These are phyloP conservation scores for Saccopteryx leptura DNA, from an alignment of 2,113 vertebrate genomes.

Conservation along the genomic window DNA sequence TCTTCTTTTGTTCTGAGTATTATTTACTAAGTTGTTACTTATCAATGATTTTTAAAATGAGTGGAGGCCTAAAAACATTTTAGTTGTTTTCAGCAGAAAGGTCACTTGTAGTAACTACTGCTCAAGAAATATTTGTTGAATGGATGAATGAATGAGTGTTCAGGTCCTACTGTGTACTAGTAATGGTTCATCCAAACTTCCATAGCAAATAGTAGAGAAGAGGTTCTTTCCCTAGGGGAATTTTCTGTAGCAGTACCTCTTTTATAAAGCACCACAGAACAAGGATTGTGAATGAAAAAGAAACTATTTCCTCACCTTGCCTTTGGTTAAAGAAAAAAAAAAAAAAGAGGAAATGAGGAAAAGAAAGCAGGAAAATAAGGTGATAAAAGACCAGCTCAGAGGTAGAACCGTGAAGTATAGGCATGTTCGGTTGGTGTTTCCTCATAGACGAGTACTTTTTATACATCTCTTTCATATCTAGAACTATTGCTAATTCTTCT, in stretches of 20 bases:
- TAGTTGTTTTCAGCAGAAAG: neutral
- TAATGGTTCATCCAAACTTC: neutral
- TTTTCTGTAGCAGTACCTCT: neutral
- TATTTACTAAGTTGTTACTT: neutral
- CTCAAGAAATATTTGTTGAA: slow-evolving; percentile 10
- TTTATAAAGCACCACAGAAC: neutral
- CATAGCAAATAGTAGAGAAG: neutral
- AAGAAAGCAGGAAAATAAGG: too few species aligned
- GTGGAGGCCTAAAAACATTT: neutral
- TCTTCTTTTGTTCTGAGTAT: neutral
- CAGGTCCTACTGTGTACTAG: neutral
- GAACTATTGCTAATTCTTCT: neutral
- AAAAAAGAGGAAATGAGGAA: neutral
- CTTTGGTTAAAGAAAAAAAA: neutral
- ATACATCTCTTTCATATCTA: neutral
- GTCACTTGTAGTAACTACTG: neutral
- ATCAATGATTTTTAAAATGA: neutral
- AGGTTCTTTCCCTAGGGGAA: neutral
- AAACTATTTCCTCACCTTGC: neutral
- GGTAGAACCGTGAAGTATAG: neutral
- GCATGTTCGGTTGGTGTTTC: neutral
- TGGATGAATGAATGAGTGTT: neutral
- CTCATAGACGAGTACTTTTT: neutral
- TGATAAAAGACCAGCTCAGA: neutral
- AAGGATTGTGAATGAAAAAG: neutral